Base-by-base conservation (phyloP, 2,113 vertebrate species). In the Scytalopus superciliaris region DNA sequence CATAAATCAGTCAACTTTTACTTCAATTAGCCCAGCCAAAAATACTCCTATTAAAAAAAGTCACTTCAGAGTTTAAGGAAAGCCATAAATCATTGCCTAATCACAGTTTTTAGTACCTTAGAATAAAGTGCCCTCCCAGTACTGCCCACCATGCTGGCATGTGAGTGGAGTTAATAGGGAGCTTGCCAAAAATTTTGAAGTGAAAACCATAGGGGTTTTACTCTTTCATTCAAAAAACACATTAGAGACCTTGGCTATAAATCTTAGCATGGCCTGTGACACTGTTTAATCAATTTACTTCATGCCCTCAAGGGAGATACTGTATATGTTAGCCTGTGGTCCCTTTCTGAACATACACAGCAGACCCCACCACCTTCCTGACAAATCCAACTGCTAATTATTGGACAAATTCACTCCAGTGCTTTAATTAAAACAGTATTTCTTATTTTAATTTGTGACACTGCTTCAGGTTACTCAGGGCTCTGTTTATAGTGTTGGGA, bases 1-100 rank as follows among this genome's bases (percentile, higher is more conserved):
- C 82, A 97, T 97, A 97, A 97, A 97, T 97, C 93, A 94, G 70
- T 97, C 96, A 94, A 88, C 63, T 97, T 98, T 96, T 95, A 96
- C 89, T 97, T 98, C 95, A 97, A 97, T 97, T 98, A 97, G 62
- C 74, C 68, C 68, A 92, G 94, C 84, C 91, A 96, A 97, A 97
- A 97, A 88, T 62, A 88, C 22, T 95, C 73, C 23, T 92, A 85
- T 91, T 93, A 77, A 94, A 94, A 91, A 96, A 93, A 81, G 31
- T 87, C 80, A 90, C 67, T 77, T 93, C 84, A 76, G 84, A 83
- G 59, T 93, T 97, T 94, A 95, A 87, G 88, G 94, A 96, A 91
- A 92, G 77, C 28, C 84, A 85, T 95, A 97, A 97, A 97, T 97
- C 96, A 94, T 64, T 95, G 62, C 45, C 50, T 83, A 92, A 97